Evolutionary conservation across 2,888 invertebrate species (phyloP), one percentile per base, ranked within the genome.

Genomic region (Microplitis deprimator): DNA sequence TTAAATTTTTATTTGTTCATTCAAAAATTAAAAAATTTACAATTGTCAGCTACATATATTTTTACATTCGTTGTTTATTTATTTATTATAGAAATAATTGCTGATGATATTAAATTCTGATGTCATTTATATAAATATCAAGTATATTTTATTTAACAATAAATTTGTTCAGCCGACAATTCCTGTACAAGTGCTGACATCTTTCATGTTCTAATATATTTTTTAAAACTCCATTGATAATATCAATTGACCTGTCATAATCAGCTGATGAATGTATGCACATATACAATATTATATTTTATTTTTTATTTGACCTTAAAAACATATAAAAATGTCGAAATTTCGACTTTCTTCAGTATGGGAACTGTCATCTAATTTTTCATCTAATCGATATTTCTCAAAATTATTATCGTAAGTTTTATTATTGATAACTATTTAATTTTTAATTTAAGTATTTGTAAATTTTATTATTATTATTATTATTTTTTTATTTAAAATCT

Each of bases 351-450:
- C 8, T 13, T 87, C 84, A 10, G 88, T 88, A 76, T 88, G 89
- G 88, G 85, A 85, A 67, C 79, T 89, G 29, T 89, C 89, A 71
- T 89, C 89, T 59, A 89, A 89, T 85, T 89, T 89, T 77, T 85
- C 85, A 16, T 87, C 89, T 3, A 90, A 90, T 81, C 87, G 87
- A 76, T 89, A 89, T 80, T 89, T 89, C 81, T 89, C 89, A 67
- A 87, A 88, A 80, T 83, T 90, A 67, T 81, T 89, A 72, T 83
- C 81, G 89, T 89, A 81, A 89, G 89, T 89, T 65, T 61, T 10
- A 50, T 38, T 65, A 17, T 39, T 59, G 39, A 50, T 50, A 50
- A 50, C 50, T 50, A 13, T 13, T 50, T 13, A 6, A 50, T 50
- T 50, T 50, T 50, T 50, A 38, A 16, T 62, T 62, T 8, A 38